Evolutionary conservation across 2,888 invertebrate genomes (phyloP), one percentile per base, ranked within the genome.

Genomic region (Dascillus cervinus): DNA sequence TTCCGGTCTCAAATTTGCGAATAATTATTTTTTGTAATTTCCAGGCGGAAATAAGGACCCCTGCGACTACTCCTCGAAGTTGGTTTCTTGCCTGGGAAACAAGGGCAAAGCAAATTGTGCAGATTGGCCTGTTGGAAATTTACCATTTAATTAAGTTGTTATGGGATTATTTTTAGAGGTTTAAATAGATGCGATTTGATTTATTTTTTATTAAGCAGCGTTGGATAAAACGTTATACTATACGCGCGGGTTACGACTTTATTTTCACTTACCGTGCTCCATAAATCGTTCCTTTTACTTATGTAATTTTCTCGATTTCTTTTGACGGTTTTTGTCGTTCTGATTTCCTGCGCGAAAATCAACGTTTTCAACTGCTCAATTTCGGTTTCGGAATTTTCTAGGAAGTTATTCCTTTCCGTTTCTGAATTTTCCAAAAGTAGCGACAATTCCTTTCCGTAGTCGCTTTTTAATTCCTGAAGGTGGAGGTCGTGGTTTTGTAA

Each of bases 81-180:
- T 83, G 11, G 56, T 81, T 29, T 70, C 68, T 40, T 85, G 85
- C 49, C 64, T 84, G 47, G 72, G 77, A 0, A 80, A 82, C 39
- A 82, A 78, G 50, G 82, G 79, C n/a, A 69, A 72, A 53, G 69
- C 75, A 2, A 81, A 79, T 53, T 85, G 85, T 50, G 80, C 80
- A 11, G 84, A 85, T 50, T 84, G 83, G 83, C 73, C 77, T 32
- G 71, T 75, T 37, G 65, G 63, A 17, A 62, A 62, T 33, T 40
- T 70, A 37, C 53, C 70, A 11, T 66, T 69, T 43, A 62, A 56
- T n/a, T 4, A n/a, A n/a, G n/a, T n/a, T n/a, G n/a, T n/a, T n/a
- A n/a, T n/a, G n/a, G n/a, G n/a, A n/a, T n/a, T n/a, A n/a, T n/a
- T n/a, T n/a, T n/a, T n/a, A n/a, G n/a, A n/a, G n/a, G n/a, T n/a